Evolutionary conservation across 2,113 vertebrate genomes (phyloP).

Genomic region (Channa maculata): DNA sequence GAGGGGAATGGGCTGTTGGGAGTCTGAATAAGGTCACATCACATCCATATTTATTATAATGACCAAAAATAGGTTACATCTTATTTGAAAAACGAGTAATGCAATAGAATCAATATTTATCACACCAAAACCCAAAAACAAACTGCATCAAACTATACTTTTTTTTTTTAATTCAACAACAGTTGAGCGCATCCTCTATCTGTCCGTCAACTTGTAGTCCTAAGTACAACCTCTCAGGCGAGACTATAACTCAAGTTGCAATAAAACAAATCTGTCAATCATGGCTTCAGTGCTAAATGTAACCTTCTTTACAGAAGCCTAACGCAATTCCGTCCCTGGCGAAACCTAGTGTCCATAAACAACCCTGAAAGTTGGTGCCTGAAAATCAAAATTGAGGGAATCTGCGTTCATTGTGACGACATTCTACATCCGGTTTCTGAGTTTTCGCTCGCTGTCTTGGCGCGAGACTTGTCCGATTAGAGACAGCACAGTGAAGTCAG

Average conservation of each 20-base stretch:
- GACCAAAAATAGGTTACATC: too few relatives aligned
- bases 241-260: neutral
- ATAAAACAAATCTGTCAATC: neutral
- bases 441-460: slow-evolving; percentile 51
- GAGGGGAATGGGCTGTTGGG: too few relatives aligned
- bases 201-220: neutral
- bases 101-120: too few relatives aligned
- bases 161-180: too few relatives aligned
- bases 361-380: neutral
- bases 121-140: too few relatives aligned
- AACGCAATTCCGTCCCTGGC: too few relatives aligned
- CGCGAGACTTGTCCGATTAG: slow-evolving; percentile 54
- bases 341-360: accelerated
- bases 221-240: neutral
- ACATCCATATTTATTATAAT: too few relatives aligned
- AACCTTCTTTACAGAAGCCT: accelerated
- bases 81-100: too few relatives aligned
- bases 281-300: accelerated
- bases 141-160: too few relatives aligned
- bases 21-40: too few relatives aligned
- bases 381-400: slow-evolving; percentile 5
- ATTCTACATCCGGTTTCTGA: slow-evolving; percentile 54
- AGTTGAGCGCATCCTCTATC: too few relatives aligned
- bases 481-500: too few relatives aligned
- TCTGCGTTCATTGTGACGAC: neutral